Base-by-base conservation (phyloP, 2,113 vertebrate species). In the Tychaedon coryphoeus region DNA sequence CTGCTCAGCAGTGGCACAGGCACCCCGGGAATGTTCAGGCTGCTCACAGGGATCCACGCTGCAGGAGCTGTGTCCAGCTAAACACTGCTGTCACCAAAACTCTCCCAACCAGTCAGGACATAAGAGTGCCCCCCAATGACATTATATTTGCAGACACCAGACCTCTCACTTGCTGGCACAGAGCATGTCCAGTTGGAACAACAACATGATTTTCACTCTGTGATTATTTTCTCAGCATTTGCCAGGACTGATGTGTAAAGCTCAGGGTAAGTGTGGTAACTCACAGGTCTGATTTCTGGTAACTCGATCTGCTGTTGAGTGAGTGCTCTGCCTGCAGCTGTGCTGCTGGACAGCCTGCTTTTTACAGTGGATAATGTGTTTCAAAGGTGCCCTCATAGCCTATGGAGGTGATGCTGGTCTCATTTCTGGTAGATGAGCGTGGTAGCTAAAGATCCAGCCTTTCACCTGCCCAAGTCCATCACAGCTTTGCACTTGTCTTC, bases 401-500 rank as follows among this genome's bases (percentile, higher is more conserved):
- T 58, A 6, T 31, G 45, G 69, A 90, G 64, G 76, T 81, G 71
- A 72, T 79, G 42, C 51, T 92, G 48, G 29, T 80, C n/a, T 89
- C 36, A 29, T 87, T 78, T 75, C 69, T 94, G 51, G 42, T 53
- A 67, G 38, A 62, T 67, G 48, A 90, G 54, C 0, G 0, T 3
- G 2, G 26, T 42, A 69, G 50, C 40, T 42, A 48, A 91, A 78
- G 53, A 70, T 28, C 20, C 61, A 77, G 54, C 11, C 69, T 75
- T 91, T 79, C 95, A 94, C 57, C 78, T 97, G 89, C 73, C 90
- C 43, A 53, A 86, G 34, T 92, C 83, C 50, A 62, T 95, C 92
- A 89, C 38, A 67, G 26, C 31, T 81, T 78, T 74, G 38, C 26
- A 57, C 14, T 90, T 83, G 43, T 47, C 69, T 96, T 86, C 53